Base-by-base conservation (phyloP, 2,888 invertebrate species). In the Acronicta aceris region DNA sequence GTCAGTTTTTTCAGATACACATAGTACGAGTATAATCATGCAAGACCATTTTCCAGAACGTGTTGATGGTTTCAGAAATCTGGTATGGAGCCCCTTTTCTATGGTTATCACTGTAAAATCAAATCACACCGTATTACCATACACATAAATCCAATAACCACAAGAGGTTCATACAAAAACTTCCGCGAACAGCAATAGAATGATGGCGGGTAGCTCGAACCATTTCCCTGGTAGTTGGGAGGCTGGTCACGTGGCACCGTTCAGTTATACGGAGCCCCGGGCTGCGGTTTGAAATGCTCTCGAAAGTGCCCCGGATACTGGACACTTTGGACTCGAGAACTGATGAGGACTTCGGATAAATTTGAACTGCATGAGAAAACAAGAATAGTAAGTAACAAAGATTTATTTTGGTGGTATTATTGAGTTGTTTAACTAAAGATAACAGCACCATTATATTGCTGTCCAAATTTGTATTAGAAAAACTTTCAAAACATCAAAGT, bases 241-340 rank as follows among this genome's bases (percentile, higher is more conserved):
- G 58, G 77, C 88, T 17, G 75, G 83, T 88, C 90, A 91, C 89
- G 90, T 86, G 83, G 79, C 64, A 50, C 46, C 86, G 82, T 83
- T 91, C 89, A 87, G 89, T 89, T 88, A 89, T 85, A 84, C 83
- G 76, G 78, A 70, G 79, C 77, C 81, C 62, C 76, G 61, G 76
- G 76, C 76, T 74, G 78, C 74, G 81, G 83, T 84, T 78, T 81
- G 83, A 82, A 83, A 84, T 79, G 81, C 69, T 71, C 51, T 67
- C 55, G 59, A 66, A 78, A 71, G 76, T 64, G 50, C 48, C 58
- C 33, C 68, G 74, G 63, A 80, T 72, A 82, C 76, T 71, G 43
- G 54, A 43, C 51, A 45, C 10, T 68, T 68, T 58, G 0, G 38
- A 4, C 27, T 15, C 3, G 2, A 50, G 42, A 56, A 50, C 27